Base-by-base conservation (phyloP, 2,797 vertebrate genomes). In the Lophotriccus pileatus region DNA sequence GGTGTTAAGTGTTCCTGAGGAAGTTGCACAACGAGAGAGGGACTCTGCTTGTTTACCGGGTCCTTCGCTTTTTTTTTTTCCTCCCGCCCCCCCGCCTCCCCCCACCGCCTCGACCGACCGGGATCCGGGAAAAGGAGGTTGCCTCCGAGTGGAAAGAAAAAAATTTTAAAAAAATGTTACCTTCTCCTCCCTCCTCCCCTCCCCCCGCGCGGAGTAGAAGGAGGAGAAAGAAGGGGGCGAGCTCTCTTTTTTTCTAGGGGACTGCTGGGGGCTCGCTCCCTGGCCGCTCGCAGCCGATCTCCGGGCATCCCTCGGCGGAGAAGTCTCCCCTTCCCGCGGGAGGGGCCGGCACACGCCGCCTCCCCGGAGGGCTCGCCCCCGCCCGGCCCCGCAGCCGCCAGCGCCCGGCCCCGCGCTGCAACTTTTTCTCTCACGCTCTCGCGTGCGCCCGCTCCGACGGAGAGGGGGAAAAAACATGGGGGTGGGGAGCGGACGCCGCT, bases 21-120 rank as follows among this genome's bases (percentile, higher is more conserved):
- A 97, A 98, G 97, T 97, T 97, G 97, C 97, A 97, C 97, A 98
- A 96, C 78, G 82, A 82, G 68, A 93, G 86, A 88, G 78, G 64
- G 91, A 84, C 89, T 92, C 93, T n/a, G 87, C 95, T 94, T 94
- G 90, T 92, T 93, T 74, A 82, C 73, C 89, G 87, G 84, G 84
- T 87, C 89, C 82, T 53, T 27, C 25, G 23, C 44, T 43, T 43
- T 79, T 39, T 72, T 25, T 50, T 43, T 52, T 23, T 6, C 27
- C 7, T 8, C 21, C 24, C 9, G 1, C 20, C 17, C 10, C 44
- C 67, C 23, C 23, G 32, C 27, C 10, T 4, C 25, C 21, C 47
- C 25, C 55, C 43, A 8, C 43, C 43, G 19, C 43, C 43, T 44
- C 44, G 44, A 34, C 32, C 80, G 50, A 70, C 56, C 32, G 60